Percentiles rank a stretch among this genome's conserved stretches.
These are phyloP conservation scores for Thinocorus orbignyianus DNA, from an alignment of 2,113 vertebrate species.

Conservation along the genomic window DNA sequence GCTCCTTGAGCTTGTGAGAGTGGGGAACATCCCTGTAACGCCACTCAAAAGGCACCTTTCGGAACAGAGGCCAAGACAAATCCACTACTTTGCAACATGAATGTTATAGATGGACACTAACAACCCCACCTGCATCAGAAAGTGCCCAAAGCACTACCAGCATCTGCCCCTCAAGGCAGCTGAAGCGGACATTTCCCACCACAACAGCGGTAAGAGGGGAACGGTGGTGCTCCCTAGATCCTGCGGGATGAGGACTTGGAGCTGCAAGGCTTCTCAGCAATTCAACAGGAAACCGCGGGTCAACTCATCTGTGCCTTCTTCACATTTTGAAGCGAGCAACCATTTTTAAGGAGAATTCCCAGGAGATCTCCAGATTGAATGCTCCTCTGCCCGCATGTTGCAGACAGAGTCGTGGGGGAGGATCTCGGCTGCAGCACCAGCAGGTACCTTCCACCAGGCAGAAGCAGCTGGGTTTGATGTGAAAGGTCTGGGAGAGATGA, in stretches of 20 bases:
- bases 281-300: fast-evolving
- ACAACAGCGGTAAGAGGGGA: background rate
- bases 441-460: background rate
- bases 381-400: fast-evolving
- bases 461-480: background rate
- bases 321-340: background rate
- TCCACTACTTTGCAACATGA: fast-evolving
- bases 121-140: background rate
- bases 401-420: fast-evolving
- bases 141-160: background rate
- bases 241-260: background rate
- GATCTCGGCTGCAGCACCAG: fast-evolving
- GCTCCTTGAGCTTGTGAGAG: background rate
- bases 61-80: background rate
- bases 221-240: background rate
- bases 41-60: background rate
- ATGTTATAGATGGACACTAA: too few species aligned
- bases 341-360: background rate
- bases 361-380: background rate
- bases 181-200: background rate
- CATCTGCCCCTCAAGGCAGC: background rate
- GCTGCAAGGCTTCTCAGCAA: too few species aligned
- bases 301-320: background rate
- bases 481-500: background rate
- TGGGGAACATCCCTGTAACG: background rate